Evolutionary conservation across 35 echinoderm and acorn worm species (phyloP).

Genomic region (Nesometra sesokonis): DNA sequence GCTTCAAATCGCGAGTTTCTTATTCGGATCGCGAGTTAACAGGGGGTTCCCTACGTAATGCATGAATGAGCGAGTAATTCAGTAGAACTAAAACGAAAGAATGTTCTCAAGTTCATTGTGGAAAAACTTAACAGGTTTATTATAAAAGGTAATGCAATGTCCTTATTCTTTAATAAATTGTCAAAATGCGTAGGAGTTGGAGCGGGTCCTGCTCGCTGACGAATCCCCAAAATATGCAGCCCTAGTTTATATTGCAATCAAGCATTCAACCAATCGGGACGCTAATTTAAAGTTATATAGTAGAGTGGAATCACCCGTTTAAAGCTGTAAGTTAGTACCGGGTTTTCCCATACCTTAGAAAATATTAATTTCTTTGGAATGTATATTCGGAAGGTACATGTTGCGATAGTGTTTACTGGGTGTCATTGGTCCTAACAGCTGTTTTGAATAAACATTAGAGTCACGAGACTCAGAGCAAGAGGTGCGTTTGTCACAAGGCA

Average conservation of each 20-base stretch:
- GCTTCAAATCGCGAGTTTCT: background rate
- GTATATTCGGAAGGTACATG: background rate
- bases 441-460: background rate
- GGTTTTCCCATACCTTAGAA: background rate
- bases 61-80: background rate
- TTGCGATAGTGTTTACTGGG: background rate
- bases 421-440: background rate
- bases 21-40: background rate
- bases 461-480: background rate
- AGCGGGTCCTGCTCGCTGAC: background rate
- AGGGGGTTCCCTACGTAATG: background rate
- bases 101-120: background rate
- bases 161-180: background rate
- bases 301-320: background rate
- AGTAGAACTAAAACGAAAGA: background rate
- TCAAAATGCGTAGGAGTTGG: background rate
- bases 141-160: background rate
- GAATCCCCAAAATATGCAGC: background rate
- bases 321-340: background rate
- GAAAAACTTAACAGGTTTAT: background rate
- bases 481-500: too few species aligned
- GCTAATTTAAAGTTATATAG: background rate
- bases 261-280: background rate
- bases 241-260: background rate
- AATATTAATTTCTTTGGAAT: background rate